Evolutionary conservation across 2,888 invertebrate species (phyloP), one percentile per base, ranked within the genome.

Genomic region (Villa cingulata): DNA sequence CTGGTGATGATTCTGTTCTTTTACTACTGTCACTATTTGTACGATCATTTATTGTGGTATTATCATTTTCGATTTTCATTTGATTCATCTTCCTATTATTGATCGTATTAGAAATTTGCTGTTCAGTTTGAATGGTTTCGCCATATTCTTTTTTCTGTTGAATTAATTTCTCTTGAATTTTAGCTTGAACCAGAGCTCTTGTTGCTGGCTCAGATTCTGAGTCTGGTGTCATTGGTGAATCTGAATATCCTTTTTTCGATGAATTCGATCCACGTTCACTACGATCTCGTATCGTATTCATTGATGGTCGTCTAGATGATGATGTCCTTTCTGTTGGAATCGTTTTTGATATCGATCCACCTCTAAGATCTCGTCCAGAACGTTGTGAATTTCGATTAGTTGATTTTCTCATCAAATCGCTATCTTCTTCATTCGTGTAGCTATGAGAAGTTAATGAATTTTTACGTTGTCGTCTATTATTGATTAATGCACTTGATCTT

Each of bases 131-230:
- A 14, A 7, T 16, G 29, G 47, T 17, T 16, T 19, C 45, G 14
- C 46, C 43, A 40, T 27, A 18, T 19, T 40, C 12, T 2, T 12
- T 9, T 32, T 19, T 48, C 43, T 54, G 52, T 40, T 51, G 48
- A 4, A 49, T 58, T 2, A 68, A 52, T 51, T 70, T 68, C 53
- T 70, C 67, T 48, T 65, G 64, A 34, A 68, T 70, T 51, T 68
- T 68, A 0, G 68, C 68, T 48, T 68, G 70, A 0, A 68, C 68
- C n/a, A 68, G 47, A 0, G 65, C 69, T 37, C 61, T 59, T 6
- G 69, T 62, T 9, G 54, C 52, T 9, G 53, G 45, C 6, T 61
- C 68, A 1, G 65, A 62, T 43, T 70, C 68, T 0, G 70, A 68
- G 37, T 70, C 70, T 16, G 66, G 56, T 2, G 57, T 54, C 20